A percentile compares a stretch with the other conserved stretches of the same genome.
These are phyloP conservation scores for Tonatia bakeri DNA, from an alignment of 2,113 vertebrate species.

Conservation along the genomic window DNA sequence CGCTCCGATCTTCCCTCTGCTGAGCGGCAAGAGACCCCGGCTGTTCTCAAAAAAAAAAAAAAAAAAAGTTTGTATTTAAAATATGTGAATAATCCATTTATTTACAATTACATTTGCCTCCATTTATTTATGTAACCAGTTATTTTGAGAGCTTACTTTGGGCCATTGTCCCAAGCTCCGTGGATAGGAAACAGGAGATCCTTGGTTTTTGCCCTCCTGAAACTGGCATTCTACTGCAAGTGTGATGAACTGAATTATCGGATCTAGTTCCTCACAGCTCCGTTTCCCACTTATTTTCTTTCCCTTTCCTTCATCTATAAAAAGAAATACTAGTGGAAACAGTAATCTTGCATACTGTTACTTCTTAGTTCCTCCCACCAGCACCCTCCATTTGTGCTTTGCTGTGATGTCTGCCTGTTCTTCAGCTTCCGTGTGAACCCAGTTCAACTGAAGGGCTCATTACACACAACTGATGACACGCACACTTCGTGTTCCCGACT, in stretches of 20 bases:
- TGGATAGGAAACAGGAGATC: neutral
- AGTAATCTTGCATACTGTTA: neutral
- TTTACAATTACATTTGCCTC: neutral
- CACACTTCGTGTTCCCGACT: neutral
- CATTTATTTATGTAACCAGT: neutral
- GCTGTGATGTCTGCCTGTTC: neutral
- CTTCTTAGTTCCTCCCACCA: fast-evolving
- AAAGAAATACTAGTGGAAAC: neutral
- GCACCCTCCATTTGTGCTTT: neutral
- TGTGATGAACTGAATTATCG: neutral
- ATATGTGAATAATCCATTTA: neutral
- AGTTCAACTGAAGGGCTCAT: neutral
- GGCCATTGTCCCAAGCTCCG: neutral
- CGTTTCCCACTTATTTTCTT: neutral
- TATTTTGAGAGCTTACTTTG: neutral
- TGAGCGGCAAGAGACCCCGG: neutral
- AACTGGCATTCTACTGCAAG: neutral
- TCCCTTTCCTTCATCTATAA: neutral
- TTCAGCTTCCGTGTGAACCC: neutral
- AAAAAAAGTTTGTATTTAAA: neutral
- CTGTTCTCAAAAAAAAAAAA: too few relatives aligned
- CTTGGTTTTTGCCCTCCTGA: neutral
- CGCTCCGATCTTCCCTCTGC: neutral
- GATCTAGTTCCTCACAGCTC: neutral
- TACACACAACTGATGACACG: neutral